Conservation (phyloP, 1,140 invertebrate genomes). For the Drosophila setifemur region DNA sequence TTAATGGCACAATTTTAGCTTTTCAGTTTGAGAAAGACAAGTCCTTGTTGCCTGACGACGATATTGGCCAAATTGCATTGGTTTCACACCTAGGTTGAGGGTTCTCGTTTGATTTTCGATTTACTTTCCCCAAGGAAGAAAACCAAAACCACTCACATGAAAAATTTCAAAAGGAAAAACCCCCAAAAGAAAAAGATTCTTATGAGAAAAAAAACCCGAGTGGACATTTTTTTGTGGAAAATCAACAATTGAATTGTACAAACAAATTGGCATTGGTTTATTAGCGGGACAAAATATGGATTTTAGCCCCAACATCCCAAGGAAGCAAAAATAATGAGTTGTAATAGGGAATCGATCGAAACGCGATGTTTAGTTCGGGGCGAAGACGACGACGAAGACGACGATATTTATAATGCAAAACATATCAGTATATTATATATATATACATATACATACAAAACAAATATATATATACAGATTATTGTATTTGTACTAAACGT, state of each 20-base stretch:
- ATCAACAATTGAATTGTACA: slow-evolving; percentile 50
- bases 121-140: slow-evolving; percentile 48
- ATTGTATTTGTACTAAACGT: slow-evolving; percentile 81
- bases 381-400: slow-evolving; percentile 38
- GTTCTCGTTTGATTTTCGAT: slow-evolving; percentile 40
- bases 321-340: slow-evolving; percentile 24
- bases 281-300: slow-evolving; percentile 15
- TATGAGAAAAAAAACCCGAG: slow-evolving; percentile 52
- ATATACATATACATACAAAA: slow-evolving; percentile 55
- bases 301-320: slow-evolving; percentile 31
- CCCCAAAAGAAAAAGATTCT: slow-evolving; percentile 54
- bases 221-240: slow-evolving; percentile 31
- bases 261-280: slow-evolving; percentile 47
- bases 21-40: slow-evolving; percentile 27
- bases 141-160: slow-evolving; percentile 19
- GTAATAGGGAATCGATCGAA: slow-evolving; percentile 28
- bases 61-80: slow-evolving; percentile 73
- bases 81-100: slow-evolving; percentile 63
- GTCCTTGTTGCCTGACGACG: slow-evolving; percentile 43
- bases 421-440: slow-evolving; percentile 74
- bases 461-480: slow-evolving; percentile 61
- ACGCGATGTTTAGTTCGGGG: slow-evolving; percentile 40
- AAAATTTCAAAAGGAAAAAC: slow-evolving; percentile 2
- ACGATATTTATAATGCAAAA: slow-evolving; percentile 78
- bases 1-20: slow-evolving; percentile 44